phyloP scores from a whole-genome alignment of 2,888 invertebrate genomes.

The Iphiclides podalirius region DNA sequence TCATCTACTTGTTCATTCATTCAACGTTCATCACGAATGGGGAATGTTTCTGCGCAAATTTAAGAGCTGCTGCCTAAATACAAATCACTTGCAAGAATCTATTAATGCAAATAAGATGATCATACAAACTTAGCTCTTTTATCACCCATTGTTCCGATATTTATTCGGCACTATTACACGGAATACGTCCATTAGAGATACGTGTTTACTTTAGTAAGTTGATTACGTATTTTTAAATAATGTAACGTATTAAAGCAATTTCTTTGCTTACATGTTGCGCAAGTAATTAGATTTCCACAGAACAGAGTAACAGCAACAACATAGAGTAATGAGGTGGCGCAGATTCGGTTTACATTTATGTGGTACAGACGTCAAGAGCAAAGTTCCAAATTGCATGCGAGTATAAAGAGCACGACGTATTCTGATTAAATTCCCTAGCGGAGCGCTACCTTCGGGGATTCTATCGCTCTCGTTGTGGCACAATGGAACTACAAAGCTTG shows the following conservation, averaged over 20 bases:
- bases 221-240: background rate
- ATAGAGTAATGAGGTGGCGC: background rate
- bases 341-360: background rate
- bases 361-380: background rate
- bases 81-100: background rate
- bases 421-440: background rate
- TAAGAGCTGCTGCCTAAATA: slow-evolving; percentile 2
- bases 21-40: slow-evolving; percentile 7
- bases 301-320: background rate
- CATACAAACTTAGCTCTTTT: background rate
- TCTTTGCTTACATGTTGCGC: too few relatives aligned
- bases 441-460: slow-evolving; percentile 1
- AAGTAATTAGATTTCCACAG: too few relatives aligned
- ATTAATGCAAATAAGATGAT: background rate
- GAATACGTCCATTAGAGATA: background rate
- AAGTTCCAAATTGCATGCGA: background rate
- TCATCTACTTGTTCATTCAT: slow-evolving; percentile 8
- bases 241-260: too few relatives aligned
- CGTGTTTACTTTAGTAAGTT: background rate
- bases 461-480: background rate
- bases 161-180: background rate
- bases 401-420: background rate
- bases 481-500: slow-evolving; percentile 1
- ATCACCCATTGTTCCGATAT: background rate
- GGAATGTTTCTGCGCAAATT: slow-evolving; percentile 8